A percentile compares a stretch with the other conserved stretches of the same genome.
Evolutionary conservation across 2,113 vertebrate genomes (phyloP).

Genomic region (Serinus canaria): DNA sequence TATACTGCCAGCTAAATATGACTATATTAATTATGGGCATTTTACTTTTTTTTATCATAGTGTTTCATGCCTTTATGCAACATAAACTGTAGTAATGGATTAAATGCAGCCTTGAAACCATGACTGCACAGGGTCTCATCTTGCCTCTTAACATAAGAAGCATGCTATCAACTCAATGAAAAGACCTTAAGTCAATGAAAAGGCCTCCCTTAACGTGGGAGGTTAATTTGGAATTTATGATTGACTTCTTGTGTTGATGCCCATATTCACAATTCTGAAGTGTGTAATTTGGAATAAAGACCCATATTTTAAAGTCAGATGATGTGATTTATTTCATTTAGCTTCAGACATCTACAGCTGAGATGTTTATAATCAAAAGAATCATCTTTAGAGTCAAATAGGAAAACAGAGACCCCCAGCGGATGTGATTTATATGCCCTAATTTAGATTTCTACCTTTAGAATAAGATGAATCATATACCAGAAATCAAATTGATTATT

Average conservation of each 20-base stretch:
- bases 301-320: conserved; percentile 46
- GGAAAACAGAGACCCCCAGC: not conserved
- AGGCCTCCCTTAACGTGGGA: not conserved
- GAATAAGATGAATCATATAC: conserved; percentile 2
- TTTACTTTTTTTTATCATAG: conserved; percentile 28
- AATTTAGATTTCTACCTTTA: conserved; percentile 6
- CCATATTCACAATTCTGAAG: conserved; percentile 40
- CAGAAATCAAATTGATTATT: conserved; percentile 10
- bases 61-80: not conserved
- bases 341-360: conserved; percentile 40
- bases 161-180: conserved; percentile 20
- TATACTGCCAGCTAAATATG: conserved; percentile 21
- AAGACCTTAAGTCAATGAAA: conserved; percentile 35
- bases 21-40: conserved; percentile 45
- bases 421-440: not conserved
- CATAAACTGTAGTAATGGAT: conserved; percentile 46
- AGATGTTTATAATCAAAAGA: conserved; percentile 53
- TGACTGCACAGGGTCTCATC: conserved; percentile 14
- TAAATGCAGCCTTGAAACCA: conserved; percentile 44
- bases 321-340: conserved; percentile 52
- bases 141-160: conserved; percentile 33
- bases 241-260: conserved; percentile 42
- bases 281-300: conserved; percentile 58
- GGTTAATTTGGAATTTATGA: conserved; percentile 56
- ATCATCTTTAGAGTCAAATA: conserved; percentile 32